Evolutionary conservation across 2,888 invertebrate genomes (phyloP).

Genomic region (Agonopterix alstromeriana): DNA sequence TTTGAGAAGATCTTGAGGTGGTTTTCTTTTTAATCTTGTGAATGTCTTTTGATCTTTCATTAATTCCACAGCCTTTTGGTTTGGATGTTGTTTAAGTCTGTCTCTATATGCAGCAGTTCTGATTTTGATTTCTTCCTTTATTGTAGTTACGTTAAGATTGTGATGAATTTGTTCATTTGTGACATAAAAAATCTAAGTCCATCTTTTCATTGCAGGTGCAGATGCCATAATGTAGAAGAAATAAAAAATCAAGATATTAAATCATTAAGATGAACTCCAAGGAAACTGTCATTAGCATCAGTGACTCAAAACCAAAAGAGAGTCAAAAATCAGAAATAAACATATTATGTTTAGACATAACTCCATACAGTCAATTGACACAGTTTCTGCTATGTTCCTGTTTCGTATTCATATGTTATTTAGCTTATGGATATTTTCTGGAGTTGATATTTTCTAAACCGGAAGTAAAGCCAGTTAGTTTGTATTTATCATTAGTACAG

Average conservation of each 20-base stretch:
- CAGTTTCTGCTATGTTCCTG: constrained; percentile 87
- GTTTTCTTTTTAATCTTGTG: too few species aligned
- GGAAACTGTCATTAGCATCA: constrained; percentile 54
- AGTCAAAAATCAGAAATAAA: constrained; percentile 66
- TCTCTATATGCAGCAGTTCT: too few species aligned
- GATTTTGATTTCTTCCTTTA: too few species aligned
- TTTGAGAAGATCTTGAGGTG: too few species aligned
- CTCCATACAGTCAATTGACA: constrained; percentile 76
- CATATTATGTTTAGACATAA: constrained; percentile 85
- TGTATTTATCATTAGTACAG: constrained; percentile 95
- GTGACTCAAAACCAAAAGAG: constrained; percentile 25
- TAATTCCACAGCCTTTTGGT: too few species aligned
- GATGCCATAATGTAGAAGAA: too few species aligned
- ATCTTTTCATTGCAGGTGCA: too few species aligned
- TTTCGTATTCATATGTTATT: constrained; percentile 91
- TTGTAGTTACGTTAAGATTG: too few species aligned
- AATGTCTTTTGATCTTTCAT: too few species aligned
- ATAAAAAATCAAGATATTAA: not conserved
- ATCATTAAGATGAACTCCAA: constrained; percentile 32
- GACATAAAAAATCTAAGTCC: too few species aligned
- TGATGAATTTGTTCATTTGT: too few species aligned
- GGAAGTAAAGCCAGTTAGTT: constrained; percentile 92
- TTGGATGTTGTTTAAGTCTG: too few species aligned
- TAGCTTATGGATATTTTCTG: constrained; percentile 94
- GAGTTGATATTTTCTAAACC: constrained; percentile 95